Evolutionary conservation across 2,888 invertebrate genomes (phyloP), one percentile per base, ranked within the genome.

Genomic region (Drosophila tripunctata): DNA sequence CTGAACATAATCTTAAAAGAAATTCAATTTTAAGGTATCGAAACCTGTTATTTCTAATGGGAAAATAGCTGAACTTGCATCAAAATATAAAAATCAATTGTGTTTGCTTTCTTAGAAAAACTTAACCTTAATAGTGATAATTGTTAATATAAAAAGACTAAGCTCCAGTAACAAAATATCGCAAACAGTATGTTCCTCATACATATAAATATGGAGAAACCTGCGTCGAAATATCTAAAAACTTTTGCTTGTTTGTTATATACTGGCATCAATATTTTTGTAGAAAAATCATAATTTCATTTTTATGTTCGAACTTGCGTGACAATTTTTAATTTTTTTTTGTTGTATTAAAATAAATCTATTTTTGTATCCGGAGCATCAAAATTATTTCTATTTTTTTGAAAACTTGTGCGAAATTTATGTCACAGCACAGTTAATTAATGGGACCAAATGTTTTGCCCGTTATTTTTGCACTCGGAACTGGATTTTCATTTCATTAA

Each of bases 241-340:
- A 61, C 24, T 55, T 58, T 14, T 47, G 35, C 40, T 44, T 43
- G 45, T 17, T 67, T 60, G n/a, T n/a, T n/a, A n/a, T n/a, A n/a
- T n/a, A n/a, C n/a, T n/a, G 33, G 50, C 47, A 48, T 67, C 75
- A 55, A 83, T 75, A 67, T 61, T 44, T 41, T 47, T 10, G 8
- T 33, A 44, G 58, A 61, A 33, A 69, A 65, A 75, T 81, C 85
- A 81, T 85, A 79, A 82, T 82, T 85, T 82, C n/a, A 55, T 62
- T 75, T 75, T 82, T 57, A 80, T 81, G 50, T 75, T 65, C 60
- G 22, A 75, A 61, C 27, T 65, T 45, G 55, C 48, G 70, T 67
- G 76, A 74, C 60, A 76, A 68, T 80, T 78, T 81, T 31, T 31
- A n/a, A 12, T n/a, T 31, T n/a, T 31, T 12, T 22, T 79, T 78